These are phyloP conservation scores for Prunella fulvescens DNA, from an alignment of 2,113 vertebrate genomes.

Conservation along the genomic window DNA sequence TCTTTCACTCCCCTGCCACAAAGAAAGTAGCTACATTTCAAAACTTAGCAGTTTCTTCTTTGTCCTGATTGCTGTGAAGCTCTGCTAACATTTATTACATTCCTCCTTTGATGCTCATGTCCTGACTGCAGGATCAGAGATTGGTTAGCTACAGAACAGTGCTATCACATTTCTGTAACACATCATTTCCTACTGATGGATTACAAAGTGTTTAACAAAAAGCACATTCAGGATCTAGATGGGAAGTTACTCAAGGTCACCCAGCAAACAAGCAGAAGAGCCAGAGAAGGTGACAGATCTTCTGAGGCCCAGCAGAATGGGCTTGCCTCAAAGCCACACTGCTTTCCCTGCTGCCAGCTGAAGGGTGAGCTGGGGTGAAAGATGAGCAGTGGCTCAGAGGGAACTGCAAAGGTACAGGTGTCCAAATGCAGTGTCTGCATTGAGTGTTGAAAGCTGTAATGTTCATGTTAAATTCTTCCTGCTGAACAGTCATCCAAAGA, in stretches of 20 bases:
- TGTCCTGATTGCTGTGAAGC: background rate
- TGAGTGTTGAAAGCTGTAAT: background rate
- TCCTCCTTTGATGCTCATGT: background rate
- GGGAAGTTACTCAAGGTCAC: background rate
- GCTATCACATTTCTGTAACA: background rate
- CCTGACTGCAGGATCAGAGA: background rate
- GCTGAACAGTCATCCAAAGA: background rate
- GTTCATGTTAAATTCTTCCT: background rate
- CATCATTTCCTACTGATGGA: background rate
- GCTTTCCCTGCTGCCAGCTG: background rate
- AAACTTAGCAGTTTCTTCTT: background rate
- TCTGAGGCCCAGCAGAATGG: background rate
- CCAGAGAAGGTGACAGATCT: background rate
- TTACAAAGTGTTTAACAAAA: background rate
- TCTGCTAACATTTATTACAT: background rate
- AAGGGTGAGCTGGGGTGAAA: background rate
- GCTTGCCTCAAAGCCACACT: background rate
- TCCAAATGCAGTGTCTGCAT: background rate
- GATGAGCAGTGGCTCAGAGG: background rate
- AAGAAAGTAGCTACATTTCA: background rate
- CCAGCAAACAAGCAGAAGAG: background rate
- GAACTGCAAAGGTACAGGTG: background rate
- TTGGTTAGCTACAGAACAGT: background rate
- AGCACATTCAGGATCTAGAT: background rate
- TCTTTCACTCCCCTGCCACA: background rate